Base-by-base conservation (phyloP, 2,113 vertebrate genomes). In the Murina feae region DNA sequence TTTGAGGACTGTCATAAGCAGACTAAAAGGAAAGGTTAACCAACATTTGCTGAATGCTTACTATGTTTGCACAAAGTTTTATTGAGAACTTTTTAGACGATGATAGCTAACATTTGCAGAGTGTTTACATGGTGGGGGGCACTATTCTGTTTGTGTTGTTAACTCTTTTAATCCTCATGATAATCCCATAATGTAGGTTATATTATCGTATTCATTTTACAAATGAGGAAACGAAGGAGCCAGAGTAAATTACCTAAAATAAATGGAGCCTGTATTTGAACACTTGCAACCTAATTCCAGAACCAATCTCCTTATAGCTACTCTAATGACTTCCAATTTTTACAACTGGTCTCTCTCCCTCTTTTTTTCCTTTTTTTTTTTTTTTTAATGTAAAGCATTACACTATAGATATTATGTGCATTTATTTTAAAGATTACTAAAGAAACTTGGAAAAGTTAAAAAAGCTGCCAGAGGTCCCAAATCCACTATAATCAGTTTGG, bases 31-130 rank as follows among this genome's bases (percentile, higher is more conserved):
- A 72, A 92, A 92, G 60, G 76, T 84, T 88, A 81, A 58, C 25
- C 72, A 90, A 65, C 39, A 85, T 75, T 85, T 94, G 20, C 76
- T 85, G 35, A 71, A 85, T 81, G 93, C 60, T 92, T 76, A 51
- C 66, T 17, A n/a, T 65, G 32, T 47, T 51, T 75, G 16, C 51
- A 74, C 35, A 84, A 89, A 89, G 42, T 65, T 78, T 37, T 44
- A 72, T 4, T 13, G 30, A 81, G 35, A 86, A 42, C 63, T 75
- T 85, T 66, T 78, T 72, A 35, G 35, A 63, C 23, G 65, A 92
- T 1, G 9, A 79, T 37, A 85, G 53, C 71, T 80, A 92, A 74
- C 35, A 78, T 74, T 71, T 82, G 51, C 0, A 23, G 23, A n/a
- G 47, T 39, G 60, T 13, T 91, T n/a, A 37, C 53, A 69, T 95